Evolutionary conservation across 2,797 vertebrate species (phyloP).

Genomic region (Halcyon badia): DNA sequence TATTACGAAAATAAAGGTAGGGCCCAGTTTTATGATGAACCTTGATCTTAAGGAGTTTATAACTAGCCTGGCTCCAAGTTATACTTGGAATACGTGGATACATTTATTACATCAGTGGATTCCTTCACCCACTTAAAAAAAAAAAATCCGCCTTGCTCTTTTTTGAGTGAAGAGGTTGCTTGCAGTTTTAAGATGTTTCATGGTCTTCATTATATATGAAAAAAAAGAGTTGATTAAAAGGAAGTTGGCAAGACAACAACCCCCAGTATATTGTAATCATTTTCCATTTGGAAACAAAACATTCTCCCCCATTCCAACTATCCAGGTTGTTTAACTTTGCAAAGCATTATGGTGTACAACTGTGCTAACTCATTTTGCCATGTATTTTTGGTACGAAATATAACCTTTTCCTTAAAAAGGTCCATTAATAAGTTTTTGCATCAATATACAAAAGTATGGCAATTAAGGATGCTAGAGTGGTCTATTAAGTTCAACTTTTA

Average conservation of each 20-base stretch:
- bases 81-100: conserved; percentile 59
- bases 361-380: neutral
- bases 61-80: conserved; percentile 65
- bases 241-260: conserved; percentile 30
- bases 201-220: neutral
- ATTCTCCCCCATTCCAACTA: conserved; percentile 15
- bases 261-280: conserved; percentile 25
- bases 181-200: conserved; percentile 49
- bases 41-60: conserved; percentile 78
- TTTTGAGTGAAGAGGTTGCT: conserved; percentile 18
- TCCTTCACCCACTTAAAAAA: conserved; percentile 35
- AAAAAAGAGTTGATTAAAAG: conserved; percentile 55
- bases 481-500: conserved; percentile 53
- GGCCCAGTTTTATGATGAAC: conserved; percentile 70
- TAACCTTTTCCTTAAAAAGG: neutral
- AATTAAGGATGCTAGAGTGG: conserved; percentile 45
- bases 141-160: neutral
- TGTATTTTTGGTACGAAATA: conserved; percentile 12
- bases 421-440: conserved; percentile 44
- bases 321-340: conserved; percentile 31
- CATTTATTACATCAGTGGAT: conserved; percentile 66
- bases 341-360: neutral
- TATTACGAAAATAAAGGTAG: conserved; percentile 67
- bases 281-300: conserved; percentile 48
- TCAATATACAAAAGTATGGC: conserved; percentile 24